Percentiles rank a stretch among this genome's conserved stretches.
phyloP scores from a whole-genome alignment of 2,113 vertebrate genomes.

The Gambusia affinis region DNA sequence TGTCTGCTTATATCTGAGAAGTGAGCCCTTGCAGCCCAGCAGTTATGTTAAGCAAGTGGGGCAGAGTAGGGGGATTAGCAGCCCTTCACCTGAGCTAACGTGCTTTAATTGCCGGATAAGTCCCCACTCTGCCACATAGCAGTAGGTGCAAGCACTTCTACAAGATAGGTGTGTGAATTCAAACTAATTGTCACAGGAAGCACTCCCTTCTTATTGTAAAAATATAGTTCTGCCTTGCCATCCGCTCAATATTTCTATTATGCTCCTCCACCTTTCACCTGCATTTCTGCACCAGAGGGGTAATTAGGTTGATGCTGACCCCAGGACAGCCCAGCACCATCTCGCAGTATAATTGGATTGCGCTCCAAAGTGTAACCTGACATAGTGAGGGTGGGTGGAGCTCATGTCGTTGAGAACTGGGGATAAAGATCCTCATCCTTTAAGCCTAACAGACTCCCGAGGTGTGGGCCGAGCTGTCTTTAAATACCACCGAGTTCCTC shows the following conservation, averaged over 20 bases:
- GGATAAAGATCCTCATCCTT: constrained; percentile 65
- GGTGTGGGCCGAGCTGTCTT: constrained; percentile 58
- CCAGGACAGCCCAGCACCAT: constrained; percentile 33
- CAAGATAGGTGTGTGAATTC: background rate
- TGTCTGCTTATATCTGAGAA: background rate
- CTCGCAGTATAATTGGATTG: constrained; percentile 62
- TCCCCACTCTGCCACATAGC: background rate
- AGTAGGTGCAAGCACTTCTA: background rate
- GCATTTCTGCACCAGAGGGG: background rate
- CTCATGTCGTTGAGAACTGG: constrained; percentile 44
- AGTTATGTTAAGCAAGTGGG: constrained; percentile 39
- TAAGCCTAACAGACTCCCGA: constrained; percentile 50
- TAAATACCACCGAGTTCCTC: constrained; percentile 44
- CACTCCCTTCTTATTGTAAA: background rate
- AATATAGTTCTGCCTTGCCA: background rate
- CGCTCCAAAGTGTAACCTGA: constrained; percentile 34
- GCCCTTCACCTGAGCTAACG: constrained; percentile 30
- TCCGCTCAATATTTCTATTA: constrained; percentile 19
- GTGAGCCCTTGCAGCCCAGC: background rate
- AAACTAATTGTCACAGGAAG: background rate
- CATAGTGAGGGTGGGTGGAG: constrained; percentile 26
- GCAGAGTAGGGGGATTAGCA: constrained; percentile 41
- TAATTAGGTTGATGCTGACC: constrained; percentile 10
- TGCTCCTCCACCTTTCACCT: constrained; percentile 31
- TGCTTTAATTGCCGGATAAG: constrained; percentile 12